A percentile compares a stretch with the other conserved stretches of the same genome.
These are phyloP conservation scores for Caenorhabditis latens DNA, from an alignment of 1,140 invertebrate genomes.

Conservation along the genomic window DNA sequence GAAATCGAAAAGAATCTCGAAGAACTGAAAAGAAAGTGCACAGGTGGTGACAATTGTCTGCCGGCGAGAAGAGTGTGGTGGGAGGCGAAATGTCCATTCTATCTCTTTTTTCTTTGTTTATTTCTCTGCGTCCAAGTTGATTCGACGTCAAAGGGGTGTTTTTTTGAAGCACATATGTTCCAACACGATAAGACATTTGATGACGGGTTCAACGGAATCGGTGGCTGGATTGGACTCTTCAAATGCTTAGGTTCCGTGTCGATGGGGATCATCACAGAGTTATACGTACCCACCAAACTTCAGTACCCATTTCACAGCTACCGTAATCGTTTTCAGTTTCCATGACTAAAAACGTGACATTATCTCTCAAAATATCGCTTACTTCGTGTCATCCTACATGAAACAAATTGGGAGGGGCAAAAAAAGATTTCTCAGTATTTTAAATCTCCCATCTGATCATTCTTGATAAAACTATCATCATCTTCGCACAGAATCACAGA, in stretches of 20 bases:
- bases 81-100: conserved; percentile 49
- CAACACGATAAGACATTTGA: conserved; percentile 40
- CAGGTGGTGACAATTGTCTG: conserved; percentile 45
- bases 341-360: too few species aligned
- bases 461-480: not conserved
- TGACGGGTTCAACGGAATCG: conserved; percentile 25
- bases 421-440: too few species aligned
- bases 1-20: too few species aligned
- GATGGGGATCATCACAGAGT: too few species aligned
- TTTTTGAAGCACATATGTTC: conserved; percentile 46
- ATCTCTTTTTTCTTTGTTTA: conserved; percentile 43
- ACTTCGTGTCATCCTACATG: too few species aligned
- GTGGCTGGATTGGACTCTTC: not conserved
- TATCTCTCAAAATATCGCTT: too few species aligned
- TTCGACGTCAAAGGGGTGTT: conserved; percentile 1
- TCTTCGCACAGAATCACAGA: not conserved
- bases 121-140: conserved; percentile 20
- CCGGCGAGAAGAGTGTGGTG: not conserved
- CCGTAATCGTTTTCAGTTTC: too few species aligned
- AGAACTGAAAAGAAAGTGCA: conserved; percentile 7
- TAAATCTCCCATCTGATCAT: too few species aligned
- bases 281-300: too few species aligned
- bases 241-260: not conserved
- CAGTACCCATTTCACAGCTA: too few species aligned
- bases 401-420: too few species aligned